A percentile compares a stretch with the other conserved stretches of the same genome.
Evolutionary conservation across 2,888 invertebrate species (phyloP).

Genomic region (Mythimna pallens): DNA sequence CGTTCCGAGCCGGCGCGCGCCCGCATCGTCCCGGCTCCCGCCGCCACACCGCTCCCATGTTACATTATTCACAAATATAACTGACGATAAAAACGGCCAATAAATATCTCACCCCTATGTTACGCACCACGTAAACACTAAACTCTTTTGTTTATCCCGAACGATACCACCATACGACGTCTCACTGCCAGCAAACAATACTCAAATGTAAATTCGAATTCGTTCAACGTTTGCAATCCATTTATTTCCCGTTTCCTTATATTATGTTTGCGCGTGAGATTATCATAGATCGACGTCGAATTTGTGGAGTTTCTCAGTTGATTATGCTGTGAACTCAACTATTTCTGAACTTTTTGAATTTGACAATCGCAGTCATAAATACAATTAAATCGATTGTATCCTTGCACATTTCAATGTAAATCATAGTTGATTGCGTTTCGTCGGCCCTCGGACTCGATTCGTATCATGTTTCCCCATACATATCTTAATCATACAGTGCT

Average conservation of each 20-base stretch:
- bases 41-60: constrained; percentile 71
- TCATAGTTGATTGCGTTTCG: constrained; percentile 63
- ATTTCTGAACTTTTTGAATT: constrained; percentile 45
- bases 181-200: constrained; percentile 57
- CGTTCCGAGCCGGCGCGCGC: constrained; percentile 75
- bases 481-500: constrained; percentile 72
- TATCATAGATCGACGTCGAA: constrained; percentile 45
- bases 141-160: constrained; percentile 56
- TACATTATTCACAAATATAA: constrained; percentile 80
- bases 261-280: constrained; percentile 50
- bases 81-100: constrained; percentile 76
- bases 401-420: constrained; percentile 76
- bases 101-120: constrained; percentile 80
- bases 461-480: constrained; percentile 74
- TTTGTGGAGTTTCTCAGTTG: constrained; percentile 29
- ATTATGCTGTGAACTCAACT: constrained; percentile 49
- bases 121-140: constrained; percentile 62
- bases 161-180: constrained; percentile 32
- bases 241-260: constrained; percentile 63
- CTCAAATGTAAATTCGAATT: constrained; percentile 62
- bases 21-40: constrained; percentile 65
- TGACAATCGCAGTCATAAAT: constrained; percentile 61
- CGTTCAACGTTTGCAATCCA: constrained; percentile 53
- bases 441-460: constrained; percentile 70
- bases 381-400: constrained; percentile 68